Evolutionary conservation across 2,113 vertebrate species (phyloP).

Genomic region (Serilophus lunatus): DNA sequence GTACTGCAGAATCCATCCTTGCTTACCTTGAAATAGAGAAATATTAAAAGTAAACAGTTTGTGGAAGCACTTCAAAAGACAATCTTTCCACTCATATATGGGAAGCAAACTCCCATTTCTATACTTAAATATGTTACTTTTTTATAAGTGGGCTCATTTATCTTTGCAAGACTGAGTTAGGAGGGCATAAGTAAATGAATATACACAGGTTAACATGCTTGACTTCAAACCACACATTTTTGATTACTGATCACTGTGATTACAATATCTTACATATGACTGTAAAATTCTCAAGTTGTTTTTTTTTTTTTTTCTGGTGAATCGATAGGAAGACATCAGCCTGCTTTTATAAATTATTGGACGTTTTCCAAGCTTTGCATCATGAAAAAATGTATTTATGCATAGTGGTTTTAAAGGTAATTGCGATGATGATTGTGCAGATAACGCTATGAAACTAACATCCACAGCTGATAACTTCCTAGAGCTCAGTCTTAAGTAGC

Average conservation of each 20-base stretch:
- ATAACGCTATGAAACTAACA: not conserved
- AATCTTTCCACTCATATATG: not conserved
- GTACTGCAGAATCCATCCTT: not conserved
- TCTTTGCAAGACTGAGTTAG: not conserved
- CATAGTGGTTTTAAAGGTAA: not conserved
- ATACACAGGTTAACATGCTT: not conserved
- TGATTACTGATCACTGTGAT: not conserved
- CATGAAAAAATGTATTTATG: not conserved
- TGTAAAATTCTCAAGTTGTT: not conserved
- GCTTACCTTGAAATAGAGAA: not conserved
- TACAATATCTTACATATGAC: not conserved
- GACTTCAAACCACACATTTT: slow-evolving; percentile 7
- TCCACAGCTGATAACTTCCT: not conserved
- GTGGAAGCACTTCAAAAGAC: not conserved
- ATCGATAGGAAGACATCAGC: not conserved
- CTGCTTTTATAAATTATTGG: not conserved
- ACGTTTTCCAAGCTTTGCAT: not conserved
- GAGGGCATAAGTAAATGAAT: not conserved
- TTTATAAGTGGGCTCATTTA: not conserved
- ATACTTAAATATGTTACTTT: not conserved
- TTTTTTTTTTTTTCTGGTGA: not conserved
- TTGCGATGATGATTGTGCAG: not conserved
- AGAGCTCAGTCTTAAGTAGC: not conserved
- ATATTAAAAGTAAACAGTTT: slow-evolving; percentile 5
- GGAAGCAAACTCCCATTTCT: not conserved